Evolutionary conservation across 2,113 vertebrate genomes (phyloP), one percentile per base, ranked within the genome.

Genomic region (Myodes glareolus): DNA sequence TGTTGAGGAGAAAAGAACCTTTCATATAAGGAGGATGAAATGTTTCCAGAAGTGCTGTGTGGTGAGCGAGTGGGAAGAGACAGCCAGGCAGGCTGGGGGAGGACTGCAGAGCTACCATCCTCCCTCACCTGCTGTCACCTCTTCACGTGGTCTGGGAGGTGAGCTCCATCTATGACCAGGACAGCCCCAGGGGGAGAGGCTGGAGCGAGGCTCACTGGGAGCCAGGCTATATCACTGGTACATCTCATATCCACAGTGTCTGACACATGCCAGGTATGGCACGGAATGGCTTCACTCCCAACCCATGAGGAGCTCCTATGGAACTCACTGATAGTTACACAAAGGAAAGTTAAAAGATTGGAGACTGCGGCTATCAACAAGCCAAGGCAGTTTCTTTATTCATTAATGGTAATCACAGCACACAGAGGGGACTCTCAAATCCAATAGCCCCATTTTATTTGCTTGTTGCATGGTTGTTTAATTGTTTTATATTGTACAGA

Each of bases 101-200:
- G 13, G 6, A n/a, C 0, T 31, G 21, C 19, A 16, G 67, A 39
- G 31, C 9, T 36, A 27, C 6, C 17, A 23, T 0, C 5, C 6
- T 39, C 47, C 45, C 45, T 45, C 25, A 76, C 25, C 42, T 45
- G 25, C 39, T 45, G 73, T 9, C 19, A 6, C 7, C 14, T 0
- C 14, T 5, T 58, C 29, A 10, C 17, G 1, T 39, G 25, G 14
- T 1, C 5, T 3, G 10, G 36, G 27, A 14, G 12, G 4, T 5
- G 21, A 14, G 29, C 13, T 81, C 29, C 7, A 58, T 27, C 55
- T 5, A 65, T 50, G 7, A 95, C 14, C 16, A 7, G 70, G 25
- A 1, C 4, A 36, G n/a, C 9, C 14, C 23, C 23, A 5, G 4
- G 0, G 2, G 21, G 23, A n/a, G 39, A 14, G 7, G 33, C 9